phyloP scores from a whole-genome alignment of 2,797 vertebrate genomes.

The Poeciliopsis gracilis region DNA sequence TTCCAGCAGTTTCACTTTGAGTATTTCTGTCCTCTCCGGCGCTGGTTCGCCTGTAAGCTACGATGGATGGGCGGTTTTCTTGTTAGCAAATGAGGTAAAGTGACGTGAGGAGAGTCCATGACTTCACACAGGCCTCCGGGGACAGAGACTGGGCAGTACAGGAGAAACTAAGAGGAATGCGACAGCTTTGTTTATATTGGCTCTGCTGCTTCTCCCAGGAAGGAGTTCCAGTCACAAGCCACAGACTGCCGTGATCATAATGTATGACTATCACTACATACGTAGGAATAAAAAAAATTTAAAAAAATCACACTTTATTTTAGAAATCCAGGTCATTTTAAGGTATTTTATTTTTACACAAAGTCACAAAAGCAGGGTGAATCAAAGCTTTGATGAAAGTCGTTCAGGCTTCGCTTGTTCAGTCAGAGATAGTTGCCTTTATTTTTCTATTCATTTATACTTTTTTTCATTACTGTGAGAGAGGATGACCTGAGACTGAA shows the following conservation, averaged over 20 bases:
- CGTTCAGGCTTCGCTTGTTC: constrained; percentile 32
- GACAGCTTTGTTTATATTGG: constrained; percentile 62
- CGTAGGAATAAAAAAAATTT: constrained; percentile 24
- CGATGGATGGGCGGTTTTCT: constrained; percentile 90
- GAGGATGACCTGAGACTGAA: constrained; percentile 15
- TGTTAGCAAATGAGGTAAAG: constrained; percentile 77
- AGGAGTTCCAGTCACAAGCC: constrained; percentile 60
- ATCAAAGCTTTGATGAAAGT: constrained; percentile 46
- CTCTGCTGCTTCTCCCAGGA: constrained; percentile 73
- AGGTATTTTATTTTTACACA: constrained; percentile 72
- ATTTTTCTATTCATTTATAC: constrained; percentile 74
- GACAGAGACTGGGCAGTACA: constrained; percentile 23
- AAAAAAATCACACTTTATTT: constrained; percentile 61
- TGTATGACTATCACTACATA: constrained; percentile 46
- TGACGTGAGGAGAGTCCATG: constrained; percentile 14
- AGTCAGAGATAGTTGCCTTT: constrained; percentile 71
- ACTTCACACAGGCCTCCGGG: constrained; percentile 28
- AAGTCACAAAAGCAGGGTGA: constrained; percentile 49
- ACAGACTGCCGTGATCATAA: constrained; percentile 55
- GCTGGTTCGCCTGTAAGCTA: constrained; percentile 96
- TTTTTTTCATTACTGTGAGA: constrained; percentile 45
- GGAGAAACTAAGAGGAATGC: constrained; percentile 14
- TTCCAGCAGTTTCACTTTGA: constrained; percentile 99
- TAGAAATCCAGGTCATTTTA: constrained; percentile 67
- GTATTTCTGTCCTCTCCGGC: constrained; percentile 98